Evolutionary conservation across 2,888 invertebrate genomes (phyloP).

Genomic region (Erannis defoliaria): DNA sequence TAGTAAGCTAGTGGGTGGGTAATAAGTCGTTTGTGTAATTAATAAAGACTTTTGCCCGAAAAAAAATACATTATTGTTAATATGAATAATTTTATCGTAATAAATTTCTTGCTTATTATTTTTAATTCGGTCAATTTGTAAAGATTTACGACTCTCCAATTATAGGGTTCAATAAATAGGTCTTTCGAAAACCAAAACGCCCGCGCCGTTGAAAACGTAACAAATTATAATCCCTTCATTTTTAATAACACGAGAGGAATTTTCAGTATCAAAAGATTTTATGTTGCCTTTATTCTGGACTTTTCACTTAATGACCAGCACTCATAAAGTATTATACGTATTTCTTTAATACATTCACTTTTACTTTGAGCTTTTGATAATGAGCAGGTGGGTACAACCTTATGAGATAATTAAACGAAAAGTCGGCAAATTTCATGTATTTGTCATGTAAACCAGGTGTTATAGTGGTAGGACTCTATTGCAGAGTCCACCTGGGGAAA

Average conservation of each 20-base stretch:
- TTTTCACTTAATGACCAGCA: not conserved
- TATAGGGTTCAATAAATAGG: not conserved
- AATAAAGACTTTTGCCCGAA: no score
- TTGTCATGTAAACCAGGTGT: no score
- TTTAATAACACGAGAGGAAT: not conserved
- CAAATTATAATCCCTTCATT: constrained; percentile 4
- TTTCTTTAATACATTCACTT: not conserved
- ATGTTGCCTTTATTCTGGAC: not conserved
- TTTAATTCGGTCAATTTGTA: not conserved
- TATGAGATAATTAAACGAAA: no score
- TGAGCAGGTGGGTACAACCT: not conserved
- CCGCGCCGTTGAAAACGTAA: constrained; percentile 2
- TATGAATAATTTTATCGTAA: no score
- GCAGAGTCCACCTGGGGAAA: no score
- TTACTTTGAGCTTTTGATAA: not conserved
- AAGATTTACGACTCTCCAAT: not conserved
- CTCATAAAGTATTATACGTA: not conserved
- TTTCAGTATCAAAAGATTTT: constrained; percentile 6
- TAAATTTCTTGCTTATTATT: not conserved
- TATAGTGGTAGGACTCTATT: no score
- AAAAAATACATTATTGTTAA: no score
- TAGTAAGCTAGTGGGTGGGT: no score
- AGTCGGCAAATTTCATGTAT: not conserved
- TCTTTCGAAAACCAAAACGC: not conserved
- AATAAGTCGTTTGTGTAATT: no score